A percentile compares a stretch with the other conserved stretches of the same genome.
Evolutionary conservation across 2,113 vertebrate genomes (phyloP).

Genomic region (Pelobates fuscus): DNA sequence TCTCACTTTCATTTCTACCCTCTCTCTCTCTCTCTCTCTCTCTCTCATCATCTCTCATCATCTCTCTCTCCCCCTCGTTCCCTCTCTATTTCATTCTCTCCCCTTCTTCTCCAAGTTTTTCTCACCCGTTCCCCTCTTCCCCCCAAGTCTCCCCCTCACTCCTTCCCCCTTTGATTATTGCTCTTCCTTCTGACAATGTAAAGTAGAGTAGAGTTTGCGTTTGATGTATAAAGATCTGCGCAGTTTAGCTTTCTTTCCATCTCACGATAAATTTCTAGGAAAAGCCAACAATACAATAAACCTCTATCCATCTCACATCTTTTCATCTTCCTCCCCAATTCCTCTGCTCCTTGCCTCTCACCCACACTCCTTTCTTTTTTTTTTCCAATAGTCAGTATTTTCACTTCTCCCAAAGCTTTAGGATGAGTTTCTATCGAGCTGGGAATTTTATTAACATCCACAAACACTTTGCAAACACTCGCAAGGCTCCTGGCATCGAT

Average conservation of each 20-base stretch:
- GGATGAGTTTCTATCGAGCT: constrained; percentile 53
- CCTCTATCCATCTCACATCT: constrained; percentile 64
- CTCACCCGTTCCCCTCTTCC: neutral
- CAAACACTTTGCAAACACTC: constrained; percentile 84
- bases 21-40: neutral
- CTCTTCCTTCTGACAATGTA: constrained; percentile 56
- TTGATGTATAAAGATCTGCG: no score
- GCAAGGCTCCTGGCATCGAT: constrained; percentile 78
- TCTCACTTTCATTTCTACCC: neutral
- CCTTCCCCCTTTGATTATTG: constrained; percentile 68
- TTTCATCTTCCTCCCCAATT: constrained; percentile 40
- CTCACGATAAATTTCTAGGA: constrained; percentile 50
- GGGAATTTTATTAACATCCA: constrained; percentile 82
- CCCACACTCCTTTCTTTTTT: constrained; percentile 51
- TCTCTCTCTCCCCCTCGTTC: neutral
- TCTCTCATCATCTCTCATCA: neutral
- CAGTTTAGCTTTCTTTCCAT: constrained; percentile 64
- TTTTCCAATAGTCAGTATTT: constrained; percentile 41
- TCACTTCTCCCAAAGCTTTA: constrained; percentile 58
- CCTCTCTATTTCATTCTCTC: neutral
- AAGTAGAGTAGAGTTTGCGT: no score
- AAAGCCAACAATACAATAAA: neutral
- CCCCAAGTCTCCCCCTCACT: constrained; percentile 18
- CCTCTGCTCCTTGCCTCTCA: constrained; percentile 56
- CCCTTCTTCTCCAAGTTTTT: neutral